phyloP scores from a whole-genome alignment of 1,140 invertebrate genomes.

The Odontomachus brunneus region DNA sequence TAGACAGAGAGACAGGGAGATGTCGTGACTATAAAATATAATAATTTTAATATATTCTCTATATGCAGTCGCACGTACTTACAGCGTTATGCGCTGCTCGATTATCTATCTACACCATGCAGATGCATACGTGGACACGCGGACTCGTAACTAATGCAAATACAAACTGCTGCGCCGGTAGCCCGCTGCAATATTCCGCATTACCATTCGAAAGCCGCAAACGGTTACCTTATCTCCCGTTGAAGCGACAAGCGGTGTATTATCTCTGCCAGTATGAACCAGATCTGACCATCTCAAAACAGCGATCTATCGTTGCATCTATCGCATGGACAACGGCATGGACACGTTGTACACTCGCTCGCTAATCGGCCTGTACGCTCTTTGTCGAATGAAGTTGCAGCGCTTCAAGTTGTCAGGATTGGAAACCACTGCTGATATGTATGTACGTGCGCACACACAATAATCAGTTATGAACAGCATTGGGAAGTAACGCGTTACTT shows the following conservation, averaged over 20 bases:
- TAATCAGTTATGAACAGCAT: too few relatives aligned
- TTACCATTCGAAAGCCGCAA: constrained; percentile 48
- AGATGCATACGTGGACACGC: constrained; percentile 31
- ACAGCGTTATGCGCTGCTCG: constrained; percentile 5
- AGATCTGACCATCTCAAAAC: constrained; percentile 17
- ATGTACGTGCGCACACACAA: too few relatives aligned
- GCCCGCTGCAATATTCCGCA: constrained; percentile 40
- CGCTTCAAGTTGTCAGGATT: too few relatives aligned
- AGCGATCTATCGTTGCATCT: not conserved
- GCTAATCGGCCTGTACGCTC: too few relatives aligned
- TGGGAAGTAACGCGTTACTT: too few relatives aligned
- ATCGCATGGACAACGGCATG: not conserved
- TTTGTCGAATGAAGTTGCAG: too few relatives aligned
- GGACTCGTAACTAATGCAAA: constrained; percentile 58
- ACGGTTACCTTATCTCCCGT: constrained; percentile 29
- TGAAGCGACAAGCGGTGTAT: constrained; percentile 26
- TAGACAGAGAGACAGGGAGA: too few relatives aligned
- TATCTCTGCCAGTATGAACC: not conserved
- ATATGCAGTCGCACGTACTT: constrained; percentile 13
- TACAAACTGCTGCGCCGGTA: constrained; percentile 26
- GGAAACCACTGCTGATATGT: too few relatives aligned
- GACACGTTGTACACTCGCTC: too few relatives aligned
- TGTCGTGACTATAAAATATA: constrained; percentile 35
- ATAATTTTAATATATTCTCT: constrained; percentile 28
- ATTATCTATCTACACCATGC: constrained; percentile 31